A percentile compares a stretch with the other conserved stretches of the same genome.
These are phyloP conservation scores for Probaryconus sp. DNA, from an alignment of 1,140 invertebrate species.

Conservation along the genomic window DNA sequence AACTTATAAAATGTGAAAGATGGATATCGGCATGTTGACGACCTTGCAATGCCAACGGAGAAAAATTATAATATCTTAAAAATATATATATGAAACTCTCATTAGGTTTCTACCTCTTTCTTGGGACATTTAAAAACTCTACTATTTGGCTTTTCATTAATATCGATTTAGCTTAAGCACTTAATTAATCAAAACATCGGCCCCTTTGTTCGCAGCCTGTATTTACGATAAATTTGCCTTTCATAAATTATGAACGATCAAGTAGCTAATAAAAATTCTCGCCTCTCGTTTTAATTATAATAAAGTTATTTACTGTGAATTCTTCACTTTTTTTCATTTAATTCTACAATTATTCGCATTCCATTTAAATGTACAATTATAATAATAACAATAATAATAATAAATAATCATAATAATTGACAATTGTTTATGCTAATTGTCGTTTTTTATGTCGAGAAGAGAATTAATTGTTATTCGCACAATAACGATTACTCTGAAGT, in stretches of 20 bases:
- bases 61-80: conserved; percentile 36
- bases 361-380: too few relatives aligned
- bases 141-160: conserved; percentile 17
- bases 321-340: conserved; percentile 2
- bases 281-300: conserved; percentile 23
- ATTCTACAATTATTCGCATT: too few relatives aligned
- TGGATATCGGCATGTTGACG: conserved; percentile 14
- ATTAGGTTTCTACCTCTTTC: background rate
- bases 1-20: conserved; percentile 9
- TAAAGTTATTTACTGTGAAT: background rate
- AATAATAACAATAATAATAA: too few relatives aligned
- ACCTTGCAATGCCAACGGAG: conserved; percentile 44
- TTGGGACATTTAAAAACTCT: conserved; percentile 16
- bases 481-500: too few relatives aligned
- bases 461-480: too few relatives aligned
- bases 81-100: conserved; percentile 19
- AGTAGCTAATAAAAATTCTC: conserved; percentile 29
- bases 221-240: conserved; percentile 6
- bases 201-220: conserved; percentile 19
- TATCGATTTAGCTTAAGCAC: background rate
- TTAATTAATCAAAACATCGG: conserved; percentile 39
- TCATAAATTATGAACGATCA: conserved; percentile 14
- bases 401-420: too few relatives aligned
- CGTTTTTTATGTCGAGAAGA: too few relatives aligned
- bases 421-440: too few relatives aligned